Evolutionary conservation across 2,888 invertebrate genomes (phyloP).

Genomic region (Sclerodermus sp.): DNA sequence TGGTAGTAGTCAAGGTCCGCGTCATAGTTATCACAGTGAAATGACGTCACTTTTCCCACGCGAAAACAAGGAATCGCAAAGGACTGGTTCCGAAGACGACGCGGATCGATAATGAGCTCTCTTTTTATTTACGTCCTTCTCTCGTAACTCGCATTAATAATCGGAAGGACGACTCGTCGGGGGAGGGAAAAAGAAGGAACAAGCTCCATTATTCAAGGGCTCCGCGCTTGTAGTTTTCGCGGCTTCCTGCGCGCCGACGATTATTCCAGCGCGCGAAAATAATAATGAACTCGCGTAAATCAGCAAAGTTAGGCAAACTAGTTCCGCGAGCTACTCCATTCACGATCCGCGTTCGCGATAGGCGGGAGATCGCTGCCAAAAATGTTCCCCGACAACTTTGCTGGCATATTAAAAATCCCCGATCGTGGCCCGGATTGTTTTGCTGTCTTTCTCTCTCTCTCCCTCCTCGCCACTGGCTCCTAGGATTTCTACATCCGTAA

Average conservation of each 20-base stretch:
- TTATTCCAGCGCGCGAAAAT: conserved; percentile 51
- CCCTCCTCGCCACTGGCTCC: neutral
- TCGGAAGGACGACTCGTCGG: conserved; percentile 6
- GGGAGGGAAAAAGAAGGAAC: neutral
- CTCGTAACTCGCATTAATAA: conserved; percentile 20
- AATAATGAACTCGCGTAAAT: conserved; percentile 57
- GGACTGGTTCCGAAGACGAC: neutral
- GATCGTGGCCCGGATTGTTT: neutral
- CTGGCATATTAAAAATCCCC: neutral
- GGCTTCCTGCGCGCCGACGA: conserved; percentile 22
- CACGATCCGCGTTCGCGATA: conserved; percentile 33
- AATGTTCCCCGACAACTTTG: conserved; percentile 32
- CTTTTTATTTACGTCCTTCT: conserved; percentile 1
- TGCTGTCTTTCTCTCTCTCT: too few species aligned
- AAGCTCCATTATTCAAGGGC: conserved; percentile 1
- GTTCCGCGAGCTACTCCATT: conserved; percentile 46
- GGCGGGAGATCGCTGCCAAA: conserved; percentile 38
- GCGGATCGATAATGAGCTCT: neutral
- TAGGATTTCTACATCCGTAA: neutral
- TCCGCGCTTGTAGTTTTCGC: conserved; percentile 20
- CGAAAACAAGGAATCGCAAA: too few species aligned
- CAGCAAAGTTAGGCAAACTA: conserved; percentile 53
- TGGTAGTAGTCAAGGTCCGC: too few species aligned
- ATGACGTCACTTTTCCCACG: too few species aligned
- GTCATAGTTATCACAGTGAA: too few species aligned